These are phyloP conservation scores for Helobdella robusta DNA, from an alignment of 2,888 invertebrate genomes.

Conservation along the genomic window DNA sequence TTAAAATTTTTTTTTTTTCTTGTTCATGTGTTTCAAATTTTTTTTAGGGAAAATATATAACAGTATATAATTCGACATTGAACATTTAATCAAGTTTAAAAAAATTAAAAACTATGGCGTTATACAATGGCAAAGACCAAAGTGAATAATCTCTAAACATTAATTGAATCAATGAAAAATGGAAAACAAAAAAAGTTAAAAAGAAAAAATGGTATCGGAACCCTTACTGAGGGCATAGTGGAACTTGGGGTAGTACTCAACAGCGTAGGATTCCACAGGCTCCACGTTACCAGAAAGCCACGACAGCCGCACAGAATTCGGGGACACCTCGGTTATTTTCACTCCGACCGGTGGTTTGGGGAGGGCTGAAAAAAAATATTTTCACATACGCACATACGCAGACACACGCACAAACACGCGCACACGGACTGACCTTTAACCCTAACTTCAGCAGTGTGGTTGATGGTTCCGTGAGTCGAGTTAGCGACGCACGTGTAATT, in stretches of 20 bases:
- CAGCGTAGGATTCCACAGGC: conserved; percentile 79
- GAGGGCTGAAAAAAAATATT: conserved; percentile 59
- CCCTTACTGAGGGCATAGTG: not conserved
- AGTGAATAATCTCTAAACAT: too few relatives aligned
- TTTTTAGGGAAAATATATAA: too few relatives aligned
- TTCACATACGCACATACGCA: too few relatives aligned
- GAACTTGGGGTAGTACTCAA: conserved; percentile 78
- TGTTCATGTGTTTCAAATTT: too few relatives aligned
- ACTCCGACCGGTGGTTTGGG: conserved; percentile 83
- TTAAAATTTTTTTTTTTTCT: too few relatives aligned
- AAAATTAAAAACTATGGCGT: not conserved
- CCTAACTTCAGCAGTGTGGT: conserved; percentile 75
- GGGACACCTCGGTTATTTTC: conserved; percentile 81
- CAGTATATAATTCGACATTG: not conserved
- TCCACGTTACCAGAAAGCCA: conserved; percentile 65
- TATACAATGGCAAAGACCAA: too few relatives aligned
- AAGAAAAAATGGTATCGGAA: too few relatives aligned
- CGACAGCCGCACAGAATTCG: conserved; percentile 78
- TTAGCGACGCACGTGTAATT: conserved; percentile 95
- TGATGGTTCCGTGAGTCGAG: conserved; percentile 83
- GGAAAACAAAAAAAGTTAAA: too few relatives aligned
- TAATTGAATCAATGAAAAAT: too few relatives aligned
- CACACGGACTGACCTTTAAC: conserved; percentile 65
- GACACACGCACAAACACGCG: not conserved
- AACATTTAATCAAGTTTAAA: not conserved